These are phyloP conservation scores for Phaenicophaeus curvirostris DNA, from an alignment of 2,797 vertebrate species.

Conservation along the genomic window DNA sequence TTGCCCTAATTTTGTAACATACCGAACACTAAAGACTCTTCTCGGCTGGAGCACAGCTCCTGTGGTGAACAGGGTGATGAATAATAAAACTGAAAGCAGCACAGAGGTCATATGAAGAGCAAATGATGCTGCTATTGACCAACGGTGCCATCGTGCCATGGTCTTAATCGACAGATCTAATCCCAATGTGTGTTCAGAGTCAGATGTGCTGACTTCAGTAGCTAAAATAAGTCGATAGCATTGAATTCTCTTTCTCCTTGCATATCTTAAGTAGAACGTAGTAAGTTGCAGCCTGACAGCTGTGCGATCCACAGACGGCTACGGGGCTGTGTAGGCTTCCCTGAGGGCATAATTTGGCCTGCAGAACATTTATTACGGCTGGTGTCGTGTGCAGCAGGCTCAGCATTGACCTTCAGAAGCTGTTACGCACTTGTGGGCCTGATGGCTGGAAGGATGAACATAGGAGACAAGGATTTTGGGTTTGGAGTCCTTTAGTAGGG, in stretches of 20 bases:
- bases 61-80: accelerated
- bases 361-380: background rate
- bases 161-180: slow-evolving; percentile 8
- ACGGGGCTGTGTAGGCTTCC: background rate
- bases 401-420: slow-evolving; percentile 24
- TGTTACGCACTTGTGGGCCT: background rate
- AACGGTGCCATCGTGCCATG: background rate
- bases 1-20: accelerated
- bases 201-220: slow-evolving; percentile 36
- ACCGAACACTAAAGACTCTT: background rate
- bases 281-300: slow-evolving; percentile 32
- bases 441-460: background rate
- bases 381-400: background rate
- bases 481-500: background rate
- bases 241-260: slow-evolving; percentile 46
- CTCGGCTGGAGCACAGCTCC: background rate
- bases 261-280: background rate
- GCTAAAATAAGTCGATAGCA: slow-evolving; percentile 18
- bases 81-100: background rate
- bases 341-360: slow-evolving; percentile 11
- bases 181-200: background rate
- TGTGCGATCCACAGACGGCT: background rate
- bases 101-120: background rate
- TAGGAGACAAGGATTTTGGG: background rate
- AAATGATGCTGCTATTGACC: background rate